Conservation (phyloP, 1,140 invertebrate genomes). For the Globodera rostochiensis region DNA sequence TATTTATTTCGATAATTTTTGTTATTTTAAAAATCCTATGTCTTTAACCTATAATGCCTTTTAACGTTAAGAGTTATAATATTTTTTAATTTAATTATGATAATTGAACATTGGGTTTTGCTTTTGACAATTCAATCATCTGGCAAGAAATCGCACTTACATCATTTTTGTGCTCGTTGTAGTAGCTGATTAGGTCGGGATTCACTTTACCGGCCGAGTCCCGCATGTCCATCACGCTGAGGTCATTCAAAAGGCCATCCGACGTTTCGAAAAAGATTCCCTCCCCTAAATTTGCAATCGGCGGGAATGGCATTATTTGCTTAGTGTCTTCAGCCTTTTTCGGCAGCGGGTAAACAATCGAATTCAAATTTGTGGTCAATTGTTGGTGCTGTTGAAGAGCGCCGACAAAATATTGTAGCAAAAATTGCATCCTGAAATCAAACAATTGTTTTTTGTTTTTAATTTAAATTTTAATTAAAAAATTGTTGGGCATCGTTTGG, state of each 20-base stretch:
- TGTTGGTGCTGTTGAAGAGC: not conserved
- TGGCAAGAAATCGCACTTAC: not conserved
- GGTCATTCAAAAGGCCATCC: not conserved
- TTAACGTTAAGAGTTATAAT: too few relatives aligned
- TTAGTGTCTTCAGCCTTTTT: not conserved
- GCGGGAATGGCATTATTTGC: not conserved
- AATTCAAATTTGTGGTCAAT: not conserved
- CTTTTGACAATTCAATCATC: too few relatives aligned
- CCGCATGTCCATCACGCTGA: not conserved
- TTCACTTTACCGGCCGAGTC: not conserved
- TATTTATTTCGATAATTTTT: too few relatives aligned
- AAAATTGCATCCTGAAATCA: not conserved
- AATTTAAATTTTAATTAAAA: not conserved
- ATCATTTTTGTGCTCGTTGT: constrained; percentile 7
- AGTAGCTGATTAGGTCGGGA: not conserved
- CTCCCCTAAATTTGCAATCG: not conserved
- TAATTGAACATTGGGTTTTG: too few relatives aligned
- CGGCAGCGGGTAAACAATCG: not conserved
- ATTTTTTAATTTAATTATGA: too few relatives aligned
- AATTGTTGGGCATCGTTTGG: too few relatives aligned
- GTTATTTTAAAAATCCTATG: too few relatives aligned
- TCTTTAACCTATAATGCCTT: too few relatives aligned
- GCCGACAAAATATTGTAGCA: not conserved
- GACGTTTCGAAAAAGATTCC: not conserved
- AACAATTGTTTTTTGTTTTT: not conserved